Conservation (phyloP, 2,797 vertebrate genomes). For the Pelochelys cantorii region DNA sequence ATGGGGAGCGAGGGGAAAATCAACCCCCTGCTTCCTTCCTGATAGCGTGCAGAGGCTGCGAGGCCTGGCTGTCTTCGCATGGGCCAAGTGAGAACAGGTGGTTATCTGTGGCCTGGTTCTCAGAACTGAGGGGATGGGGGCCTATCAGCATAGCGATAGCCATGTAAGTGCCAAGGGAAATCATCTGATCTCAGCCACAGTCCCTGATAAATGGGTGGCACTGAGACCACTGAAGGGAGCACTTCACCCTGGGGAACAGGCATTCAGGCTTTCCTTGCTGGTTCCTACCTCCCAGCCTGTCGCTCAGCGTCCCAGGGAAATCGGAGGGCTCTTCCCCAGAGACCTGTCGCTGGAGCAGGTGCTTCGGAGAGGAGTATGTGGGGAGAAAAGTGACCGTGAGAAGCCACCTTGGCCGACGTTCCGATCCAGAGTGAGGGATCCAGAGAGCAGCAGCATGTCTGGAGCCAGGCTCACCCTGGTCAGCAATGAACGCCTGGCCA, state of each 20-base stretch:
- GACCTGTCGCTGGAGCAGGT: not conserved
- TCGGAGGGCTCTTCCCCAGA: not conserved
- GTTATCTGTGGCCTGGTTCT: rapidly evolving
- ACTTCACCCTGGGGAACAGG: not conserved
- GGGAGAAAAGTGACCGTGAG: not conserved
- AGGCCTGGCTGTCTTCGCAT: rapidly evolving
- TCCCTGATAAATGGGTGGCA: rapidly evolving
- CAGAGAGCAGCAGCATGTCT: not conserved
- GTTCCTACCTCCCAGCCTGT: rapidly evolving
- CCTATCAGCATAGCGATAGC: not conserved
- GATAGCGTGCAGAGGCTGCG: rapidly evolving
- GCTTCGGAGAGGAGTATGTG: not conserved
- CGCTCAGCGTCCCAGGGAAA: not conserved
- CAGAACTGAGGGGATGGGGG: rapidly evolving
- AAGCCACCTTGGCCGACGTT: not conserved
- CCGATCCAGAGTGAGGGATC: not conserved
- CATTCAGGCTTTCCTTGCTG: not conserved
- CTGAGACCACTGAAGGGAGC: not conserved
- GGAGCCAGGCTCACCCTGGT: rapidly evolving
- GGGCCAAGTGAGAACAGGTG: rapidly evolving
- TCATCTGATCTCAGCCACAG: rapidly evolving
- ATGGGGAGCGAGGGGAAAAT: not conserved
- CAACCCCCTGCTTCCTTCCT: not conserved
- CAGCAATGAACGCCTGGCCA: not conserved
- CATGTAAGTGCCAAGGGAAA: rapidly evolving